A percentile compares a stretch with the other conserved stretches of the same genome.
These are phyloP conservation scores for Pandemis heparana DNA, from an alignment of 2,888 invertebrate species.

Conservation along the genomic window DNA sequence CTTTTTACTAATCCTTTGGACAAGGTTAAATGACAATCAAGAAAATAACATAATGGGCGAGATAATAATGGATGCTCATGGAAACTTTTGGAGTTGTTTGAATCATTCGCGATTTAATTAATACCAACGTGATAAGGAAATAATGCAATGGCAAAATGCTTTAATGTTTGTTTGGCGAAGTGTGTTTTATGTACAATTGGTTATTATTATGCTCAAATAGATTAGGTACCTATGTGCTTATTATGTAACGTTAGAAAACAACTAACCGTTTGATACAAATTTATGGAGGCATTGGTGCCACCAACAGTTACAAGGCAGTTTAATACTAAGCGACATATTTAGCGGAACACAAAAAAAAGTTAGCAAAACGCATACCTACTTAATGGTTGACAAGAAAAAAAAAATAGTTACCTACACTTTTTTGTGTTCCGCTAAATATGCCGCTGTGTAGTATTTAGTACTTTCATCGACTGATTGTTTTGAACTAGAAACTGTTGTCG, in stretches of 20 bases:
- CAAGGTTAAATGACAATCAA: neutral
- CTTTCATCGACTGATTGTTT: neutral
- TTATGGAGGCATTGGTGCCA: neutral
- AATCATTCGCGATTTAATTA: neutral
- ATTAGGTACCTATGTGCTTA: neutral
- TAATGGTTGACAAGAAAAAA: too few species aligned
- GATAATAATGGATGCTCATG: neutral
- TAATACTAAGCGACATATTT: too few species aligned
- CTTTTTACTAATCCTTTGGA: neutral
- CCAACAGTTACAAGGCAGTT: neutral
- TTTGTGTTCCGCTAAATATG: too few species aligned
- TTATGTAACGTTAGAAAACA: neutral
- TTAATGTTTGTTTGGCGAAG: constrained; percentile 21
- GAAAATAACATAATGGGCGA: neutral
- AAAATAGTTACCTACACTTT: too few species aligned
- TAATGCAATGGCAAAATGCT: constrained; percentile 32
- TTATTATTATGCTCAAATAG: constrained; percentile 1
- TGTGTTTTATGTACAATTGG: neutral
- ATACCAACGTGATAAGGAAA: neutral
- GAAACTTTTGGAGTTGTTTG: neutral
- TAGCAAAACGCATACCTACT: too few species aligned
- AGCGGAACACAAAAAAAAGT: too few species aligned
- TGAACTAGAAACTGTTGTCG: neutral
- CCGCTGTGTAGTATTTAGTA: too few species aligned
- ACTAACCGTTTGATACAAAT: neutral